Conservation (phyloP, 2,113 vertebrate species). For the Trachemys scripta region DNA sequence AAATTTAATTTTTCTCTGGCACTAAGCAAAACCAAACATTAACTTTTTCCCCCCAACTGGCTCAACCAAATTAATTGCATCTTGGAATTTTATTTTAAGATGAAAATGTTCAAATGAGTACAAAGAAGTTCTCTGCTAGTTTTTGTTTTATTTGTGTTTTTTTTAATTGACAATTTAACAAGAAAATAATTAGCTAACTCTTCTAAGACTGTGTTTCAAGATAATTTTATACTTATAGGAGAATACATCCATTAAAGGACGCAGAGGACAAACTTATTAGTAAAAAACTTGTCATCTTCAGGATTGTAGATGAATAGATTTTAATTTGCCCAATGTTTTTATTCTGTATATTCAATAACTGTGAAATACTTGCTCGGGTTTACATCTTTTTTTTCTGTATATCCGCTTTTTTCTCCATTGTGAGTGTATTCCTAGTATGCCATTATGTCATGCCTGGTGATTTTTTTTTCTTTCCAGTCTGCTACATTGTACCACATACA, state of each 20-base stretch:
- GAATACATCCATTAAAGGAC: background rate
- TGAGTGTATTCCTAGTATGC: background rate
- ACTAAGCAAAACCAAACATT: conserved; percentile 22
- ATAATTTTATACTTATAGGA: background rate
- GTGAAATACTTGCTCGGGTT: background rate
- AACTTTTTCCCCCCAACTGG: background rate
- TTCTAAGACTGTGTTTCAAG: background rate
- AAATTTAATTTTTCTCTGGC: conserved; percentile 46
- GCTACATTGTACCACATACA: background rate
- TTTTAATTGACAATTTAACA: background rate
- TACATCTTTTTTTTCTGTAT: background rate
- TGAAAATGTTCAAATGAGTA: background rate
- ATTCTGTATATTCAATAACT: background rate
- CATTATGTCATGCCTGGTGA: background rate
- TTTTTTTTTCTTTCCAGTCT: background rate
- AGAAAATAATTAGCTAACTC: background rate
- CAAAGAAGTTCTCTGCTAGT: background rate
- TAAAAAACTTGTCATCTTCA: background rate
- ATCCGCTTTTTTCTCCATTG: background rate
- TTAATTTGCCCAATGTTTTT: conserved; percentile 38
- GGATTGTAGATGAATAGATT: background rate
- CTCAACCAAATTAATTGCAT: background rate
- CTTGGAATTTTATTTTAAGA: background rate
- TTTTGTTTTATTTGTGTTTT: background rate
- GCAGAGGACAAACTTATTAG: background rate